Base-by-base conservation (phyloP, 1,140 invertebrate species). In the Heliconius hermathena region DNA sequence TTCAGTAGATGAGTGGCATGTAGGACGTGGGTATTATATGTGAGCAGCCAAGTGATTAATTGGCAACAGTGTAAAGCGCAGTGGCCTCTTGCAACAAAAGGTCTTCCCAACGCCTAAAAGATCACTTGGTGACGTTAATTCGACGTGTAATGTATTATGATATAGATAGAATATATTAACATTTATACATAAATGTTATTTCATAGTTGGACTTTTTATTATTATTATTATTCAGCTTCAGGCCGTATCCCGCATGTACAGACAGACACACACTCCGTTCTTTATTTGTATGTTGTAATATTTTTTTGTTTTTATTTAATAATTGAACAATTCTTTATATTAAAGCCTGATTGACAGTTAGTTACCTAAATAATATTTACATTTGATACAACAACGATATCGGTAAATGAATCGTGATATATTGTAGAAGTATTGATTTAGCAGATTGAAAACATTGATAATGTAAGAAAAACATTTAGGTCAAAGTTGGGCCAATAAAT, bases 11-110 rank as follows among this genome's bases (percentile, higher is more conserved):
- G 76, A 78, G 73, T 82, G 80, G 81, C 41, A 71, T 79, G 81
- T 82, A 57, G 54, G 54, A 57, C 8, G 54, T 57, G n/a, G 60
- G 60, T 29, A 66, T 66, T 66, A 79, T 83, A 81, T 81, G 54
- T 78, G 79, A 79, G 83, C 84, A 88, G 71, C 84, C 80, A 85
- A 88, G 86, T 87, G 83, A 83, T 80, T 88, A 89, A 87, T 88
- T 88, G 76, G 80, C 74, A 70, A 66, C 73, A 54, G 74, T 20
- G 75, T 78, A 26, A 81, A 78, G 80, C 76, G 73, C 76, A 78
- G 80, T 81, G 80, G 76, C 76, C 80, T 78, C 80, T 75, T 74
- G 70, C 73, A 75, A 78, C 73, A 78, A 78, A 78, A 78, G 76
- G 74, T 26, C 70, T 70, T 54, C 29, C 70, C n/a, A 41, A 77